These are phyloP conservation scores for Paragorgia papillata DNA, from an alignment of 92 coral and sea anemone genomes.

Conservation along the genomic window DNA sequence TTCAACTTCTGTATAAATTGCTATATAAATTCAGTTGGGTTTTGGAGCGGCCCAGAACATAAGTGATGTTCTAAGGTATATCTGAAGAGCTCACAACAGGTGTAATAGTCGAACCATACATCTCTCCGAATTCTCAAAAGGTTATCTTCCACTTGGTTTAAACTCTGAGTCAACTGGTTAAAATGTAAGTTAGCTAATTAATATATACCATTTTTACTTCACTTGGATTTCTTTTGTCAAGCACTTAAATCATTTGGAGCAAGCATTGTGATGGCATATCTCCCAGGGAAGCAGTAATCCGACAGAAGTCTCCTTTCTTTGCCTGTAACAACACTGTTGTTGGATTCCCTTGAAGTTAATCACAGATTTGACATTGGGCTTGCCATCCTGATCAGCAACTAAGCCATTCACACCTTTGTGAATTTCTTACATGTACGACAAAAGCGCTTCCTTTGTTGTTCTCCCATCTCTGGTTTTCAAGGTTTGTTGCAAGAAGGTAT, in stretches of 20 bases:
- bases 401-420: slow-evolving; percentile 88
- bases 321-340: slow-evolving; percentile 75
- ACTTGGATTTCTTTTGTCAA: slow-evolving; percentile 42
- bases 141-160: slow-evolving; percentile 5
- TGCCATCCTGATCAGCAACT: slow-evolving; percentile 63
- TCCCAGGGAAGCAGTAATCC: slow-evolving; percentile 78
- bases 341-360: slow-evolving; percentile 70
- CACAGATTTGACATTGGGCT: slow-evolving; percentile 68
- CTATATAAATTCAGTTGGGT: slow-evolving; percentile 59
- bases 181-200: slow-evolving; percentile 53
- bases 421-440: slow-evolving; percentile 80
- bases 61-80: not conserved
- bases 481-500: slow-evolving; percentile 63
- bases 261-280: slow-evolving; percentile 65
- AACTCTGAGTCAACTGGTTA: slow-evolving; percentile 15
- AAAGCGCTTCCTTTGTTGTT: slow-evolving; percentile 78
- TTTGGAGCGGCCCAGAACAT: not conserved
- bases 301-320: slow-evolving; percentile 80
- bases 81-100: not conserved
- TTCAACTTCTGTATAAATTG: slow-evolving; percentile 75
- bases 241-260: slow-evolving; percentile 66
- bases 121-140: slow-evolving; percentile 10
- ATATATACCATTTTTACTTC: slow-evolving; percentile 55
- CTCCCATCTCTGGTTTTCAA: slow-evolving; percentile 75
- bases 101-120: not conserved